Conservation (phyloP, 2,113 vertebrate genomes). For the Halichoeres trimaculatus region DNA sequence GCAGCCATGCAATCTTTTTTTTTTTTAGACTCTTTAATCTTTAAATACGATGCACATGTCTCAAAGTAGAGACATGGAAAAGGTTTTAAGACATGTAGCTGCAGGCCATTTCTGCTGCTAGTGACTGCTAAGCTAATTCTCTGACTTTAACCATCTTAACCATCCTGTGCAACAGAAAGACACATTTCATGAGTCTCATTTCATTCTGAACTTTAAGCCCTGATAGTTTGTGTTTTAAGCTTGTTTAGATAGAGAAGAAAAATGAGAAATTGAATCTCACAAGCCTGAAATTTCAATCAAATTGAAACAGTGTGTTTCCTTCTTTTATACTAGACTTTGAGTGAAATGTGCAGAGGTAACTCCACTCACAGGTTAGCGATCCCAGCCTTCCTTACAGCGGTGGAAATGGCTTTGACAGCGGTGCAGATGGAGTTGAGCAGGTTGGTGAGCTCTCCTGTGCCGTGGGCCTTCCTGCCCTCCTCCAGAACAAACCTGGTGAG, state of each 20-base stretch:
- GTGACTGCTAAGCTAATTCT: neutral
- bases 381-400: slow-evolving; percentile 94
- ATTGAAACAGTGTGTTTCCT: neutral
- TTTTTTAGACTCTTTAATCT: neutral
- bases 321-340: neutral
- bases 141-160: neutral
- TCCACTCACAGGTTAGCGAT: slow-evolving; percentile 92
- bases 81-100: neutral
- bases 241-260: neutral
- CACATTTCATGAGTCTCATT: neutral
- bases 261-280: neutral
- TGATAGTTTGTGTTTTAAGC: neutral
- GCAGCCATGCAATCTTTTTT: neutral
- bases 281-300: neutral
- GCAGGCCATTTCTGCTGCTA: neutral
- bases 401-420: slow-evolving; percentile 95
- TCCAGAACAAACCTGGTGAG: slow-evolving; percentile 96
- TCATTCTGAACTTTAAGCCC: neutral
- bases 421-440: slow-evolving; percentile 94
- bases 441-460: slow-evolving; percentile 94
- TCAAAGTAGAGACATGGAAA: neutral
- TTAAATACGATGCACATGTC: neutral
- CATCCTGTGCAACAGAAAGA: neutral
- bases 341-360: neutral
- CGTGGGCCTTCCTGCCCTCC: slow-evolving; percentile 89